A percentile compares a stretch with the other conserved stretches of the same genome.
These are phyloP conservation scores for Phyllotis vaccarum DNA, from an alignment of 2,797 vertebrate species.

Conservation along the genomic window DNA sequence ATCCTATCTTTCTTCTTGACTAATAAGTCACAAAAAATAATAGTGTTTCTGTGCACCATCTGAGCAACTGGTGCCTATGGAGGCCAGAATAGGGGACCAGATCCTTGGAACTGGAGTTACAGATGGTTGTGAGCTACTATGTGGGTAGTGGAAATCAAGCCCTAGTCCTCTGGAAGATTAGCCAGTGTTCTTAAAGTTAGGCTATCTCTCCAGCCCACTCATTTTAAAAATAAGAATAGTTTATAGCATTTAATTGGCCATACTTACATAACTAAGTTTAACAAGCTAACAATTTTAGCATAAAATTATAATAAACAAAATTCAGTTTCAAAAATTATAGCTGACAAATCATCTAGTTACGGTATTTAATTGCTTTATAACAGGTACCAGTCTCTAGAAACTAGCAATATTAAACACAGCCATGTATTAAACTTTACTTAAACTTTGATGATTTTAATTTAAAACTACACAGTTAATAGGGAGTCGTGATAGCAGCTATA, in stretches of 20 bases:
- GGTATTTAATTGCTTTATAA: neutral
- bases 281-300: neutral
- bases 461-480: neutral
- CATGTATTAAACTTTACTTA: slow-evolving; percentile 2
- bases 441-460: neutral
- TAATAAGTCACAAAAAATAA: neutral
- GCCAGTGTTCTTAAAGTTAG: neutral
- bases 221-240: neutral
- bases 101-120: neutral
- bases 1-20: neutral
- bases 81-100: neutral
- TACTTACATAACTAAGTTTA: neutral
- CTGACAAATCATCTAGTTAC: slow-evolving; percentile 10
- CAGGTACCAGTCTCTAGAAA: slow-evolving; percentile 7
- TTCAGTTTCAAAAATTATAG: slow-evolving; percentile 8
- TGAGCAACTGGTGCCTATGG: neutral
- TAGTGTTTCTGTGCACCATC: neutral
- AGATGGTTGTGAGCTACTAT: neutral
- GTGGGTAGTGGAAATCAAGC: neutral
- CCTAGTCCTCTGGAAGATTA: neutral
- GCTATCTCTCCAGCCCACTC: neutral
- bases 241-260: neutral
- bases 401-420: neutral
- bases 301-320: slow-evolving; percentile 20
- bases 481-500: neutral